A percentile compares a stretch with the other conserved stretches of the same genome.
These are phyloP conservation scores for Marisa cornuarietis DNA, from an alignment of 1,140 invertebrate genomes.

Conservation along the genomic window DNA sequence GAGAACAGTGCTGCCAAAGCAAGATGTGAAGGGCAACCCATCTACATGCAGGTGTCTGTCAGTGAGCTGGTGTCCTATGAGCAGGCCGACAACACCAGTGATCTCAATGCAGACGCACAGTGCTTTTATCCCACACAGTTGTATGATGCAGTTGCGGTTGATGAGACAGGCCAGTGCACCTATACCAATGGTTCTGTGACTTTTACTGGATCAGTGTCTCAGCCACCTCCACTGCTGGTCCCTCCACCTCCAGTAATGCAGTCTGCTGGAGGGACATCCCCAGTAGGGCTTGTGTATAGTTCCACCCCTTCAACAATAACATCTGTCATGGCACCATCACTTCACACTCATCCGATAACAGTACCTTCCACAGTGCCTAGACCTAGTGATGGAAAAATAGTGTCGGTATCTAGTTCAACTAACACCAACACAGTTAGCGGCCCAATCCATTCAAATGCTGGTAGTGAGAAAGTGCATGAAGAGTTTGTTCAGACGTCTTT, in stretches of 20 bases:
- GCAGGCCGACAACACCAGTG: constrained; percentile 15
- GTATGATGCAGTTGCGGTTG: constrained; percentile 5
- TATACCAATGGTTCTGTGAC: not conserved
- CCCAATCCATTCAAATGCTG: constrained; percentile 3
- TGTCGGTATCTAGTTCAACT: constrained; percentile 2
- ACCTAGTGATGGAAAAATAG: not conserved
- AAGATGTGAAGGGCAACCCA: constrained; percentile 58
- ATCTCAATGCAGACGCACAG: constrained; percentile 47
- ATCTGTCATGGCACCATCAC: constrained; percentile 7
- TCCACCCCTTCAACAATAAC: constrained; percentile 1
- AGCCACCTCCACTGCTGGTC: constrained; percentile 11
- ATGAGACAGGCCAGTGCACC: constrained; percentile 8
- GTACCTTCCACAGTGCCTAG: constrained; percentile 7
- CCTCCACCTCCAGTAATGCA: constrained; percentile 23
- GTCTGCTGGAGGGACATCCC: not conserved
- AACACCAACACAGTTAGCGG: constrained; percentile 2
- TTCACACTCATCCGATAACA: constrained; percentile 17
- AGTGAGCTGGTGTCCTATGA: constrained; percentile 31
- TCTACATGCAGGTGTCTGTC: constrained; percentile 49
- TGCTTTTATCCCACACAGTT: constrained; percentile 48
- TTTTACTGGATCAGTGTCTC: not conserved
- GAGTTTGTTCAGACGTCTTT: constrained; percentile 12
- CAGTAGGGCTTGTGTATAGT: constrained; percentile 9
- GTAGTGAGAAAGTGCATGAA: constrained; percentile 3
- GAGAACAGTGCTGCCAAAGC: constrained; percentile 53